Evolutionary conservation across 1,140 invertebrate genomes (phyloP).

Genomic region (Aphaenogaster ashmeadi): DNA sequence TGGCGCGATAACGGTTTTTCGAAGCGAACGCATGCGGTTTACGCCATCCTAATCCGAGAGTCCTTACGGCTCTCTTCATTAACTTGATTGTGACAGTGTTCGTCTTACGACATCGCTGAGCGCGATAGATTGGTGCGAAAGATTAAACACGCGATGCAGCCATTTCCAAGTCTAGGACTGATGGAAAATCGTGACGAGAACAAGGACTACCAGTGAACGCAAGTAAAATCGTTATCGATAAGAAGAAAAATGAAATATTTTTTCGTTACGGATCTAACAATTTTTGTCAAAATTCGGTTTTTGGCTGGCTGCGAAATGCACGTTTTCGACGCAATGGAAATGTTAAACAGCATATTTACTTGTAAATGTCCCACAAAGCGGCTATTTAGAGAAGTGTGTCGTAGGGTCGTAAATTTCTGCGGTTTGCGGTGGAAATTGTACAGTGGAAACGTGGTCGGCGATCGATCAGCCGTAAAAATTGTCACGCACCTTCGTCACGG

Average conservation of each 20-base stretch:
- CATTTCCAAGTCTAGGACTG: background rate
- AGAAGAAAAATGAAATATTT: background rate
- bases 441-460: constrained; percentile 40
- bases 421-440: constrained; percentile 26
- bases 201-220: too few relatives aligned
- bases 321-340: constrained; percentile 17
- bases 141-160: background rate
- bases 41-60: constrained; percentile 5
- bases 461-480: constrained; percentile 65
- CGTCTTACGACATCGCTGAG: background rate
- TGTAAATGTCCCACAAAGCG: background rate
- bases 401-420: constrained; percentile 62
- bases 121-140: background rate
- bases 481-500: constrained; percentile 28
- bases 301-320: background rate
- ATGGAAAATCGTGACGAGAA: background rate
- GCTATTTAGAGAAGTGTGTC: constrained; percentile 1
- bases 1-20: constrained; percentile 46
- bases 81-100: constrained; percentile 12
- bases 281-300: background rate
- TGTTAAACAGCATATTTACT: background rate
- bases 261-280: background rate
- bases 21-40: background rate
- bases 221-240: background rate
- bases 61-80: background rate